A percentile compares a stretch with the other conserved stretches of the same genome.
Evolutionary conservation across 1,140 invertebrate genomes (phyloP).

Genomic region (Ephestia elutella): DNA sequence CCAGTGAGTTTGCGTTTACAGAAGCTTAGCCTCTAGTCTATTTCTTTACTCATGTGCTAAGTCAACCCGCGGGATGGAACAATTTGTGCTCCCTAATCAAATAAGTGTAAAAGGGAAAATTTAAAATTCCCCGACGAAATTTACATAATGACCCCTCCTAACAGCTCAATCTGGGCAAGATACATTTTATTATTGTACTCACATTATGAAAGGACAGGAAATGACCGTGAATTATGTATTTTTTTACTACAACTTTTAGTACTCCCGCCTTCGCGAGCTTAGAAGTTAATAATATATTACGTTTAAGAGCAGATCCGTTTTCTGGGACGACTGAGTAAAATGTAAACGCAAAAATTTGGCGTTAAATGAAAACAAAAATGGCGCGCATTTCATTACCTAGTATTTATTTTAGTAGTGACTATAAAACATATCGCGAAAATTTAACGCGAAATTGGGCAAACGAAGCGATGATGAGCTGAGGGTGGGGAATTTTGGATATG

Average conservation of each 20-base stretch:
- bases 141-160: constrained; percentile 48
- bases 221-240: not conserved
- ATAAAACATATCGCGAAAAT: too few species aligned
- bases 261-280: not conserved
- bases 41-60: constrained; percentile 9
- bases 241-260: not conserved
- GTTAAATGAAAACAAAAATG: too few species aligned
- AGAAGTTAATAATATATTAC: not conserved
- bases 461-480: too few species aligned
- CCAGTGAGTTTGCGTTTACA: too few species aligned
- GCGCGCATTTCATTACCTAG: too few species aligned
- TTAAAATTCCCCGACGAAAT: constrained; percentile 47
- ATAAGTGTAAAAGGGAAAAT: constrained; percentile 46
- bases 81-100: constrained; percentile 55
- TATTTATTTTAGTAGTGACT: too few species aligned
- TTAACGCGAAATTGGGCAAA: too few species aligned
- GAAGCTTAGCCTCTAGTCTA: too few species aligned
- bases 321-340: too few species aligned
- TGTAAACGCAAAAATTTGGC: too few species aligned
- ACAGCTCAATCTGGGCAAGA: constrained; percentile 40
- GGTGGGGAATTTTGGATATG: too few species aligned
- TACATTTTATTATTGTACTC: constrained; percentile 29
- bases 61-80: constrained; percentile 39
- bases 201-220: constrained; percentile 8
- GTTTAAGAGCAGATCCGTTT: not conserved